These are phyloP conservation scores for Strigops habroptila DNA, from an alignment of 2,113 vertebrate species.

Conservation along the genomic window DNA sequence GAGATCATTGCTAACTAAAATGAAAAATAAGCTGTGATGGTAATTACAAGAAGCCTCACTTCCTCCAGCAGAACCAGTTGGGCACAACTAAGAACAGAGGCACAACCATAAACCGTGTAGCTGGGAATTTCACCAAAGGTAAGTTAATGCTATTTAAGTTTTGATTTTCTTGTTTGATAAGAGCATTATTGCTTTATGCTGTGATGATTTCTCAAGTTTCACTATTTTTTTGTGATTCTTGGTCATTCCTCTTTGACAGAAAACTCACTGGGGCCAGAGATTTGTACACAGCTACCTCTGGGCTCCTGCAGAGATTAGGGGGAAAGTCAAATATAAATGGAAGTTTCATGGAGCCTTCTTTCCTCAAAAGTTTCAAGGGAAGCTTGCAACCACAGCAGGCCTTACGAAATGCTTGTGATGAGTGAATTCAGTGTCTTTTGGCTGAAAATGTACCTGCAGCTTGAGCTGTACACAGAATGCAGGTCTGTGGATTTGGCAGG, in stretches of 20 bases:
- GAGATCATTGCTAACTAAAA: neutral
- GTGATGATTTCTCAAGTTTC: neutral
- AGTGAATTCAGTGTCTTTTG: neutral
- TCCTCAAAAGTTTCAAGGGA: neutral
- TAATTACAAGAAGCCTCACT: neutral
- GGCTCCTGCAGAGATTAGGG: neutral
- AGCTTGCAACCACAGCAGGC: neutral
- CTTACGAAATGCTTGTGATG: neutral
- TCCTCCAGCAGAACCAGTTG: neutral
- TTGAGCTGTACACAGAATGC: neutral
- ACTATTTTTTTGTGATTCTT: neutral
- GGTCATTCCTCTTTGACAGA: neutral
- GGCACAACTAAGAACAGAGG: neutral
- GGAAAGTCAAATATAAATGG: neutral
- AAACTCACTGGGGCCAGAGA: neutral
- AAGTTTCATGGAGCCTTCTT: neutral
- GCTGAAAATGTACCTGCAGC: neutral
- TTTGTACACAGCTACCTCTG: rapidly evolving
- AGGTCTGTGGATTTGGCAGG: neutral
- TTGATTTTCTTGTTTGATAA: neutral
- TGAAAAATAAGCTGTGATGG: neutral
- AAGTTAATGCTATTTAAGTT: neutral
- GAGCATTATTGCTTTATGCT: neutral
- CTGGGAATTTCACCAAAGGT: neutral
- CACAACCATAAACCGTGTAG: neutral